These are phyloP conservation scores for Dasyornis broadbenti DNA, from an alignment of 2,113 vertebrate species.

Conservation along the genomic window DNA sequence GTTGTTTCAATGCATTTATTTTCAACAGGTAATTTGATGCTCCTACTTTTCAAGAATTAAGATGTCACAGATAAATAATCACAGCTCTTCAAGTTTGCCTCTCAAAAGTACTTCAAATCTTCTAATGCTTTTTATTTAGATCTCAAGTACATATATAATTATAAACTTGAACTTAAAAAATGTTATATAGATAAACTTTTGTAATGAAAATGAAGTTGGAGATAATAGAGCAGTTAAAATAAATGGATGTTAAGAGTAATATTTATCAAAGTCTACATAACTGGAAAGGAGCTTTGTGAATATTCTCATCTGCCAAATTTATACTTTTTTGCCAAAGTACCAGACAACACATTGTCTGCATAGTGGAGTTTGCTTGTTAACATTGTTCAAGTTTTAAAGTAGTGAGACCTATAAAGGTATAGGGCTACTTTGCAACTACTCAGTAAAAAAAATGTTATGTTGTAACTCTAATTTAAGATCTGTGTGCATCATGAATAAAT, in stretches of 20 bases:
- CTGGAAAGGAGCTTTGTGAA: background rate
- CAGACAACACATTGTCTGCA: background rate
- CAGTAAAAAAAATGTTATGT: background rate
- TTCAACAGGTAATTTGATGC: constrained; percentile 64
- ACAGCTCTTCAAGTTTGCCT: constrained; percentile 50
- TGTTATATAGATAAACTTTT: background rate
- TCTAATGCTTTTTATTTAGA: constrained; percentile 19
- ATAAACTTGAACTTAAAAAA: constrained; percentile 33
- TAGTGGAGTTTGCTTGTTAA: background rate
- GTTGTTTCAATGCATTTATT: constrained; percentile 60
- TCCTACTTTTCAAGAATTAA: constrained; percentile 64
- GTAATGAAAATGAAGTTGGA: background rate
- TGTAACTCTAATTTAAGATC: background rate
- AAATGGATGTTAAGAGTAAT: background rate
- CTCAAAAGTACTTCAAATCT: constrained; percentile 45
- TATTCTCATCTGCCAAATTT: background rate
- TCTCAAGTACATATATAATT: constrained; percentile 7
- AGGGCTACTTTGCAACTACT: background rate
- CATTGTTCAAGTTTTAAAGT: background rate
- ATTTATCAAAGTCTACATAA: background rate
- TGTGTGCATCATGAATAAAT: background rate
- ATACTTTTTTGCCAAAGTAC: background rate
- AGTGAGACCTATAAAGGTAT: background rate
- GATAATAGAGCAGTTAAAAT: background rate
- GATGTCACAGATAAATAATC: constrained; percentile 68